These are phyloP conservation scores for Illadopsis cleaveri DNA, from an alignment of 2,113 vertebrate species.

Conservation along the genomic window DNA sequence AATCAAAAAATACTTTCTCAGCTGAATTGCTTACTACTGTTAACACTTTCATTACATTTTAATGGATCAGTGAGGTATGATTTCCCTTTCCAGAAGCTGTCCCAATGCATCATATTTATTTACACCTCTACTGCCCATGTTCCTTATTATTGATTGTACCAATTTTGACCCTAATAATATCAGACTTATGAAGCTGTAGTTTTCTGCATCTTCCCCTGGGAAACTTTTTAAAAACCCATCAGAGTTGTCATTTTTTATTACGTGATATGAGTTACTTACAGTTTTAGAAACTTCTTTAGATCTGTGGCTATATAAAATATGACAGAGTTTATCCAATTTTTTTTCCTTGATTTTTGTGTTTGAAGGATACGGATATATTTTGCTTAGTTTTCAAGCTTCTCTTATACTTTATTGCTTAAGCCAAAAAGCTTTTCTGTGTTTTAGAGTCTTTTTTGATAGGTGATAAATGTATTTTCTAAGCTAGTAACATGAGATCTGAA, in stretches of 20 bases:
- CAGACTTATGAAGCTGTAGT: neutral
- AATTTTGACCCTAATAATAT: neutral
- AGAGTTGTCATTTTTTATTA: neutral
- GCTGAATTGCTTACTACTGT: neutral
- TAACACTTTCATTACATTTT: neutral
- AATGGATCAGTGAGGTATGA: neutral
- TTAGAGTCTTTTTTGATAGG: neutral
- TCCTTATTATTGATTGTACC: neutral
- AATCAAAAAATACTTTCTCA: neutral
- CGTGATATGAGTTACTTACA: neutral
- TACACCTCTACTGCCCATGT: neutral
- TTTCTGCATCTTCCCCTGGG: neutral
- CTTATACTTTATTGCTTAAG: neutral
- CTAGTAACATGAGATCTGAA: neutral
- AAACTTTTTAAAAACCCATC: neutral
- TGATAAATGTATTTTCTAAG: neutral
- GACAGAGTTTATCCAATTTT: neutral
- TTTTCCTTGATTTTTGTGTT: neutral
- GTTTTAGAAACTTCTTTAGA: slow-evolving; percentile 21
- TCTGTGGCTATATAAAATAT: neutral
- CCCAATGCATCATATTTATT: neutral
- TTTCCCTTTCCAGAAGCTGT: slow-evolving; percentile 1
- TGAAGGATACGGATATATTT: neutral
- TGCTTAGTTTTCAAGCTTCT: neutral
- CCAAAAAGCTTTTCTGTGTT: neutral